Percentiles rank a stretch among this genome's conserved stretches.
Conservation (phyloP, 2,888 invertebrate genomes). For the Caenorhabditis sp. region DNA sequence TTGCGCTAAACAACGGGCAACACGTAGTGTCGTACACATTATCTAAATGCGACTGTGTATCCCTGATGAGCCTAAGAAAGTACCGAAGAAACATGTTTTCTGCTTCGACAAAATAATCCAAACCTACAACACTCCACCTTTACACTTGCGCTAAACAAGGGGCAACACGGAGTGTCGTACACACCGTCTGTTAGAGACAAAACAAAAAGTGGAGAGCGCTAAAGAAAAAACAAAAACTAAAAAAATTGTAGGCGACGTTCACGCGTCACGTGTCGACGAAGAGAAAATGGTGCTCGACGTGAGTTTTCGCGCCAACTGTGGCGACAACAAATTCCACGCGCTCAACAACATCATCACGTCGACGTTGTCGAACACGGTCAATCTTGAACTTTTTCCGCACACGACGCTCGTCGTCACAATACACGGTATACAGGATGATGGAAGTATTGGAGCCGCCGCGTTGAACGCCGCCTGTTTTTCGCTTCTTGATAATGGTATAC, state of each 20-base stretch:
- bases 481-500: slow-evolving; percentile 48
- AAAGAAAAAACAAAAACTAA: too few relatives aligned
- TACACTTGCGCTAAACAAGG: too few relatives aligned
- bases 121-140: too few relatives aligned
- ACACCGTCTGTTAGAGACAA: too few relatives aligned
- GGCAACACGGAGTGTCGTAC: too few relatives aligned
- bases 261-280: slow-evolving; percentile 40
- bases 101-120: too few relatives aligned
- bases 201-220: too few relatives aligned
- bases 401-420: slow-evolving; percentile 47
- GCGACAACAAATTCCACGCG: slow-evolving; percentile 43
- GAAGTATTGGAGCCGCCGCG: slow-evolving; percentile 48
- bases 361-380: slow-evolving; percentile 38
- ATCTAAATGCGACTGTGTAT: too few relatives aligned
- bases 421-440: slow-evolving; percentile 50
- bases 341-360: slow-evolving; percentile 45
- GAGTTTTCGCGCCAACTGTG: slow-evolving; percentile 38
- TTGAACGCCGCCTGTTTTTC: slow-evolving; percentile 49
- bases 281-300: slow-evolving; percentile 46
- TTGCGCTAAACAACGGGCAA: too few relatives aligned
- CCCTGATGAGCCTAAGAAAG: too few relatives aligned
- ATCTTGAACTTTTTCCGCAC: slow-evolving; percentile 48
- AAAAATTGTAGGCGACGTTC: slow-evolving; percentile 45
- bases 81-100: too few relatives aligned
- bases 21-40: too few relatives aligned